Percentiles rank a stretch among this genome's conserved stretches.
phyloP scores from a whole-genome alignment of 2,113 vertebrate species.

The Oncorhynchus mykiss region DNA sequence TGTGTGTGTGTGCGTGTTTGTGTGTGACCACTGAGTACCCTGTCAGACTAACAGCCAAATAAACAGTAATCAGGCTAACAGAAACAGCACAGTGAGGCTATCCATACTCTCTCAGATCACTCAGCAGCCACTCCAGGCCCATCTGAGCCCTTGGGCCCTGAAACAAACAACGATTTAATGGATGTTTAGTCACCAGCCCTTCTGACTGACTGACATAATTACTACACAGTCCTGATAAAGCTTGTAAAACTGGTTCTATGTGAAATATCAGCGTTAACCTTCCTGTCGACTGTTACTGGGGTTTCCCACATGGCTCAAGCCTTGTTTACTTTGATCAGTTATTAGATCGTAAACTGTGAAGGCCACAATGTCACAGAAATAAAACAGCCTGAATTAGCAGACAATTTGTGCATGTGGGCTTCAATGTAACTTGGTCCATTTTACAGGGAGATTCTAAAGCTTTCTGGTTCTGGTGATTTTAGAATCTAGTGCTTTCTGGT shows the following conservation, averaged over 20 bases:
- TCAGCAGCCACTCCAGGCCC: too few relatives aligned
- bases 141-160: background rate
- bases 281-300: too few relatives aligned
- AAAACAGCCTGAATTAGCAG: too few relatives aligned
- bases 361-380: too few relatives aligned
- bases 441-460: too few relatives aligned
- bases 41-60: conserved; percentile 42
- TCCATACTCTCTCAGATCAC: conserved; percentile 23
- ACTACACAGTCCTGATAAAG: background rate
- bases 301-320: too few relatives aligned
- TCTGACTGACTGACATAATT: background rate
- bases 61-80: conserved; percentile 44
- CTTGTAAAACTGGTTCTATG: background rate
- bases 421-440: too few relatives aligned
- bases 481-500: too few relatives aligned
- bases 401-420: too few relatives aligned
- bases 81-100: conserved; percentile 24
- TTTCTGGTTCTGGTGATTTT: too few relatives aligned
- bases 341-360: too few relatives aligned
- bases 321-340: too few relatives aligned
- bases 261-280: background rate
- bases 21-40: conserved; percentile 7
- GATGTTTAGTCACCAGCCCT: conserved; percentile 5
- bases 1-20: background rate
- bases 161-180: background rate